These are phyloP conservation scores for Prinia subflava DNA, from an alignment of 2,113 vertebrate genomes.

Conservation along the genomic window DNA sequence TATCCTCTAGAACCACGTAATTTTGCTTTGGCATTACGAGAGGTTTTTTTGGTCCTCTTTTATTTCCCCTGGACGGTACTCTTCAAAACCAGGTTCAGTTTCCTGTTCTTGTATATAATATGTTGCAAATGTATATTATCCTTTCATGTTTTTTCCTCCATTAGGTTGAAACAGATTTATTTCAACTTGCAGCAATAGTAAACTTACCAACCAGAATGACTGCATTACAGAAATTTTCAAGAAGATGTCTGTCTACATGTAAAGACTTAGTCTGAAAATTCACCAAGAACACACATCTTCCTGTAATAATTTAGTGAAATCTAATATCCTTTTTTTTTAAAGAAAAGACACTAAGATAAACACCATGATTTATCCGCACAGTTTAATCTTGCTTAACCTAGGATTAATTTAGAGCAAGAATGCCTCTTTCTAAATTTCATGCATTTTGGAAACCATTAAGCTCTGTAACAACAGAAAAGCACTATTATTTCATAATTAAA, in stretches of 20 bases:
- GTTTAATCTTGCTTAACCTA: neutral
- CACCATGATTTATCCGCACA: neutral
- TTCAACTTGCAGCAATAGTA: neutral
- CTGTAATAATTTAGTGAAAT: neutral
- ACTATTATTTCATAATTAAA: neutral
- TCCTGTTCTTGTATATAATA: neutral
- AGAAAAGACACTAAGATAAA: neutral
- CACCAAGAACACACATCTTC: neutral
- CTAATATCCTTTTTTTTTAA: neutral
- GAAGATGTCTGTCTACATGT: neutral
- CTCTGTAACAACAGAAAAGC: neutral
- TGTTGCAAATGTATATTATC: neutral
- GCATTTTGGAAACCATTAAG: neutral
- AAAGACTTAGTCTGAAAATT: neutral
- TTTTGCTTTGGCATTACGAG: neutral
- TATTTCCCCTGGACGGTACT: neutral
- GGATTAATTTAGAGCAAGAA: neutral
- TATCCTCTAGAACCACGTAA: neutral
- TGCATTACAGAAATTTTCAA: neutral
- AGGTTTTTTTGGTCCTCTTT: neutral
- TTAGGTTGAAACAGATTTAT: neutral
- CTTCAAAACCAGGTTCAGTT: neutral
- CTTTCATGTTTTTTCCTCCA: neutral
- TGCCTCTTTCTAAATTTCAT: neutral
- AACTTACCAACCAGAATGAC: neutral